Conservation (phyloP, 2,113 vertebrate genomes). For the Shinisaurus crocodilurus region DNA sequence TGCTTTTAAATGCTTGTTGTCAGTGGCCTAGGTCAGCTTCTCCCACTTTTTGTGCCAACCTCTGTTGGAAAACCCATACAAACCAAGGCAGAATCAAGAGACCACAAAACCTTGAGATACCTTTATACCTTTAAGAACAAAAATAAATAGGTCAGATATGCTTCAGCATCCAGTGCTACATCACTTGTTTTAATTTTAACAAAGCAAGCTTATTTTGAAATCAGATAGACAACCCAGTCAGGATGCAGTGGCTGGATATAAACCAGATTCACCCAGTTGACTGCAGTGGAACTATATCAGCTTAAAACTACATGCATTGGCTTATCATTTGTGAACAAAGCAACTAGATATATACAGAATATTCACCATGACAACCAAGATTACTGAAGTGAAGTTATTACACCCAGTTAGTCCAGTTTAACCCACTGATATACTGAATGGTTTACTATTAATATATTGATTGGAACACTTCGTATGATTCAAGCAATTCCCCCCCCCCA, state of each 20-base stretch:
- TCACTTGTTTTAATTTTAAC: too few relatives aligned
- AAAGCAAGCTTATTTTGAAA: not conserved
- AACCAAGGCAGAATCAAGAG: slow-evolving; percentile 40
- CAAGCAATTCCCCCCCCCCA: not conserved
- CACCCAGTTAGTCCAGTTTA: not conserved
- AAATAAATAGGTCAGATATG: not conserved
- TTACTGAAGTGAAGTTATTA: not conserved
- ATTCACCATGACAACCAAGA: not conserved
- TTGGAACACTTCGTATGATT: not conserved
- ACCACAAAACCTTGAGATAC: slow-evolving; percentile 48
- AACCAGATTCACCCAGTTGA: not conserved
- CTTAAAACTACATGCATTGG: not conserved
- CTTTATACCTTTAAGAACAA: not conserved
- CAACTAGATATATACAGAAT: not conserved
- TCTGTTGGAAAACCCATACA: not conserved
- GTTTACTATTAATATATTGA: not conserved
- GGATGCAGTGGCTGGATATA: not conserved
- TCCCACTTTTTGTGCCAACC: too few relatives aligned
- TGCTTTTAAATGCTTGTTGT: slow-evolving; percentile 40
- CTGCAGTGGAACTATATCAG: not conserved
- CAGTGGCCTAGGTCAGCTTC: slow-evolving; percentile 46
- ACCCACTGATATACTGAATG: not conserved
- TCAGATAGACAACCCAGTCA: not conserved
- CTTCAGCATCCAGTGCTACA: not conserved
- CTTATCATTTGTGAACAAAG: not conserved